phyloP scores from a whole-genome alignment of 2,888 invertebrate genomes.

The Salticus scenicus region DNA sequence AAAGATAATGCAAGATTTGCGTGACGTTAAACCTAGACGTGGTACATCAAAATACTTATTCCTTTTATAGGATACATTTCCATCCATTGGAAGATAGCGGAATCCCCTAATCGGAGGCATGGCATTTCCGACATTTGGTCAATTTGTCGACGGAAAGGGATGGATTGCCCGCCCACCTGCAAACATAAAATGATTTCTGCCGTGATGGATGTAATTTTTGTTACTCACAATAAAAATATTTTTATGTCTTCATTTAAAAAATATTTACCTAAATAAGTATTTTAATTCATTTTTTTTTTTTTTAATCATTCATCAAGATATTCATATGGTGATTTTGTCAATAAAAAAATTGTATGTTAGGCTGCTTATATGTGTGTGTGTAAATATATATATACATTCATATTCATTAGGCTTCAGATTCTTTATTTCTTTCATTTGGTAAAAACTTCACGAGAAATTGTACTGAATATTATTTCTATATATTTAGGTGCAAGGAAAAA shows the following conservation, averaged over 20 bases:
- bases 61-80: background rate
- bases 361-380: too few species aligned
- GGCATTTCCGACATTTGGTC: constrained; percentile 6
- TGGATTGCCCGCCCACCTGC: background rate
- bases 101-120: background rate
- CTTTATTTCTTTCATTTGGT: too few species aligned
- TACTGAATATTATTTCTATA: too few species aligned
- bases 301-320: too few species aligned
- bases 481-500: too few species aligned
- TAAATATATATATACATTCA: too few species aligned
- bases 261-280: too few species aligned
- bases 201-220: background rate
- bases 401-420: too few species aligned
- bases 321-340: too few species aligned
- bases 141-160: background rate
- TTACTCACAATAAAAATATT: background rate
- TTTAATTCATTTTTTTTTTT: too few species aligned
- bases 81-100: background rate
- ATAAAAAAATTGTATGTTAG: too few species aligned
- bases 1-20: background rate
- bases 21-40: background rate
- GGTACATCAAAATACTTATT: constrained; percentile 8
- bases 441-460: too few species aligned
- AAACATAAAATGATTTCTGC: constrained; percentile 1
- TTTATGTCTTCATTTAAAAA: background rate